Percentiles rank a stretch among this genome's conserved stretches.
Evolutionary conservation across 1,140 invertebrate genomes (phyloP).

Genomic region (Drosophila pruinosa): DNA sequence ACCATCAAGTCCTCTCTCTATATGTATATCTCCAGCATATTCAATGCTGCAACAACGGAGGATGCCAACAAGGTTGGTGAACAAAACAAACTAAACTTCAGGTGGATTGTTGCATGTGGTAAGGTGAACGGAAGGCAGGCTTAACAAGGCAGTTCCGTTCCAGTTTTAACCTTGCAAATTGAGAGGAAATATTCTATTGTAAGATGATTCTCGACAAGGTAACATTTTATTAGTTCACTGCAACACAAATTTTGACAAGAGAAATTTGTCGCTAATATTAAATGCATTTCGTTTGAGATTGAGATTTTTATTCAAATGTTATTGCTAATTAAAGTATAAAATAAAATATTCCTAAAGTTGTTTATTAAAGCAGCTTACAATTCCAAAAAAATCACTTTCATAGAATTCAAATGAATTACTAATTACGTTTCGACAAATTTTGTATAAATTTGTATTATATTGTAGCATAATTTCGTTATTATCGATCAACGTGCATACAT

Average conservation of each 20-base stretch:
- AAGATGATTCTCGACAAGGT: background rate
- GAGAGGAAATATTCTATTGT: constrained; percentile 7
- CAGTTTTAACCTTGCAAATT: background rate
- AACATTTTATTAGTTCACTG: constrained; percentile 2
- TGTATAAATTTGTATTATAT: background rate
- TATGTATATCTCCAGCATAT: background rate
- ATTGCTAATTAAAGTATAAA: background rate
- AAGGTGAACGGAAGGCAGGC: background rate
- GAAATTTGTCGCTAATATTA: no score
- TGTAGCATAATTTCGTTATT: background rate
- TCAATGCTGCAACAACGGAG: background rate
- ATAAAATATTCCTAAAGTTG: no score
- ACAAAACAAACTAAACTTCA: constrained; percentile 9
- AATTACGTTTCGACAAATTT: background rate
- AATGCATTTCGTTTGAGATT: no score
- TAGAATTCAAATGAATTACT: background rate
- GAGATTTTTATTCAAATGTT: no score
- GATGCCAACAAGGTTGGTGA: constrained; percentile 1
- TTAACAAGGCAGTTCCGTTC: constrained; percentile 2
- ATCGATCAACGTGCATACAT: background rate
- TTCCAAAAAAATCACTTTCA: background rate
- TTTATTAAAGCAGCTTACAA: no score
- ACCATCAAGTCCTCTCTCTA: constrained; percentile 5
- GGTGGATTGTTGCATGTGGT: constrained; percentile 9
- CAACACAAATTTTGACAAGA: no score